phyloP scores from a whole-genome alignment of 2,888 invertebrate genomes.

The Erebia epiphron region DNA sequence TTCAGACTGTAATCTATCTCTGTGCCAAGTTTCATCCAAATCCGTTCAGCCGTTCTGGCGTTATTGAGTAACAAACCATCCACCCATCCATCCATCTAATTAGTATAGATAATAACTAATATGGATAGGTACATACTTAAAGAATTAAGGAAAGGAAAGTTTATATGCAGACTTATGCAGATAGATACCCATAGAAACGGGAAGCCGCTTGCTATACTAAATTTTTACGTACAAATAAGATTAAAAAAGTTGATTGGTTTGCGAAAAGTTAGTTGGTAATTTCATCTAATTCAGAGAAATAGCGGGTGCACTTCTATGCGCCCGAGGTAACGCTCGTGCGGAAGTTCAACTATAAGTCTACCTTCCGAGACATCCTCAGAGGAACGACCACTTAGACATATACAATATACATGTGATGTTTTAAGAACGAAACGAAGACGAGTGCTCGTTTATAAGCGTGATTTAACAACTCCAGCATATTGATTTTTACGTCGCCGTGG shows the following conservation, averaged over 20 bases:
- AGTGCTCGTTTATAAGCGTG: slow-evolving; percentile 86
- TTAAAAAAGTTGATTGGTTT: not conserved
- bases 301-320: not conserved
- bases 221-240: not conserved
- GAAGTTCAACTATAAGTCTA: not conserved
- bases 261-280: not conserved
- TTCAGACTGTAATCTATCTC: no score
- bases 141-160: no score
- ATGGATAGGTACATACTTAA: no score
- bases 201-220: no score
- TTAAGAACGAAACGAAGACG: slow-evolving; percentile 83
- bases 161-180: no score
- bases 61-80: no score
- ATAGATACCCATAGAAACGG: no score
- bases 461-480: slow-evolving; percentile 90
- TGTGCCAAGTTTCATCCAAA: no score
- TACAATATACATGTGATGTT: slow-evolving; percentile 67
- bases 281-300: not conserved
- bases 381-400: slow-evolving; percentile 55
- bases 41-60: no score
- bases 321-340: not conserved
- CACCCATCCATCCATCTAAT: no score
- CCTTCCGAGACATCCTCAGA: not conserved
- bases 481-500: slow-evolving; percentile 84
- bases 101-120: no score